Percentiles rank a stretch among this genome's conserved stretches.
phyloP scores from a whole-genome alignment of 2,888 invertebrate genomes.

The Pristionchus exspectatus region DNA sequence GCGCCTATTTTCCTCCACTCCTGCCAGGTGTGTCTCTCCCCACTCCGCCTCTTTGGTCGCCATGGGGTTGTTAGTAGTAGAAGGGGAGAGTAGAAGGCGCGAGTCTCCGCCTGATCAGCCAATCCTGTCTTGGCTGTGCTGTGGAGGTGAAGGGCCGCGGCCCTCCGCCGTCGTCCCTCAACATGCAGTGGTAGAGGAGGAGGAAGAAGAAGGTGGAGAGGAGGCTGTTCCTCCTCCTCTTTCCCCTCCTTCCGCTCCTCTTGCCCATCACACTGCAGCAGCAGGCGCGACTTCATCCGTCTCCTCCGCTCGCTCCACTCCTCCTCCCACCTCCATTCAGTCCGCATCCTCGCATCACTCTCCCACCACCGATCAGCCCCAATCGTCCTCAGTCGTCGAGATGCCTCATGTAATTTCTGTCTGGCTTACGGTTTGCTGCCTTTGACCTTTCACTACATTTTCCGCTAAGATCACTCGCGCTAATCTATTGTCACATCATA shows the following conservation, averaged over 20 bases:
- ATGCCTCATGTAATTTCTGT: conserved; percentile 51
- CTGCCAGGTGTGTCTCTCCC: background rate
- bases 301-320: conserved; percentile 15
- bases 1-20: background rate
- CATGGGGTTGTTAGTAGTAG: conserved; percentile 4
- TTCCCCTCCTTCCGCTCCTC: background rate
- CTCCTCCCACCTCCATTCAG: background rate
- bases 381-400: background rate
- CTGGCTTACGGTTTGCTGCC: conserved; percentile 41
- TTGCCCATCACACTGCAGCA: background rate
- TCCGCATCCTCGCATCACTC: background rate
- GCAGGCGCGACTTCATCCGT: background rate
- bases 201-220: background rate
- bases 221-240: background rate
- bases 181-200: background rate
- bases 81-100: background rate
- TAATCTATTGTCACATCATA: background rate
- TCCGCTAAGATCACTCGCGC: background rate
- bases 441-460: background rate
- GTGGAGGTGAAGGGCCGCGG: background rate
- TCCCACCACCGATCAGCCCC: background rate
- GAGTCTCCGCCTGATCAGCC: background rate
- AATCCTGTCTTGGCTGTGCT: conserved; percentile 22
- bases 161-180: background rate
- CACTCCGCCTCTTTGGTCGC: background rate